Base-by-base conservation (phyloP, 2,113 vertebrate species). In the Papio anubis region DNA sequence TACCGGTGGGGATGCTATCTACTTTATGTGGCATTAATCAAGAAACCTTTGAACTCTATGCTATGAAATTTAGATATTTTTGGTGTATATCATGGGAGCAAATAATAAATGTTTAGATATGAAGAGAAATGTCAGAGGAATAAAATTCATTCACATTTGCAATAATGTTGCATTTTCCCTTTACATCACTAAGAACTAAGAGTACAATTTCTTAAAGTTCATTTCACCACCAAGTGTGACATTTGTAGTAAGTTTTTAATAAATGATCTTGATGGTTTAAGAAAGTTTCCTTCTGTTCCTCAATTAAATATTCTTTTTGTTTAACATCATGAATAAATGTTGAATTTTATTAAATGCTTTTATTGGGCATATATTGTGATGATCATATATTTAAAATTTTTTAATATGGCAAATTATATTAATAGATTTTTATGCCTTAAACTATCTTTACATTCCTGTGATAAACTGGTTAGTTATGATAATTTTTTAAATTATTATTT, bases 341-440 rank as follows among this genome's bases (percentile, higher is more conserved):
- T 30, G 40, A 68, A 68, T 79, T 43, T 93, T 81, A 73, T 64
- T 52, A 18, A 79, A 79, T 50, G 14, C 27, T 78, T 48, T 78
- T 32, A 78, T 50, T 78, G 75, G 27, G 13, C 64, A 78, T 79
- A 35, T 78, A 57, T 59, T 55, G 32, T 50, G 25, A 76, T 84
- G 21, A 85, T 72, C 55, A 35, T 35, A 64, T 75, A 61, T 64
- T 75, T 12, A 7, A 43, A 89, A 14, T 25, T 8, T 87, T 48
- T 80, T 79, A 87, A 76, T 38, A 57, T 55, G 38, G 6, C 23
- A 66, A 75, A 32, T 92, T 52, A 81, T 16, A 61, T 87, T 88
- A 92, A 81, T 73, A 93, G 6, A 35, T 38, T 88, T 93, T 88
- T 68, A 35, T 76, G 57, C 76, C 48, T 76, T 93, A 93, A 88